Percentiles rank a stretch among this genome's conserved stretches.
These are phyloP conservation scores for Pelobates cultripes DNA, from an alignment of 2,797 vertebrate species.

Conservation along the genomic window DNA sequence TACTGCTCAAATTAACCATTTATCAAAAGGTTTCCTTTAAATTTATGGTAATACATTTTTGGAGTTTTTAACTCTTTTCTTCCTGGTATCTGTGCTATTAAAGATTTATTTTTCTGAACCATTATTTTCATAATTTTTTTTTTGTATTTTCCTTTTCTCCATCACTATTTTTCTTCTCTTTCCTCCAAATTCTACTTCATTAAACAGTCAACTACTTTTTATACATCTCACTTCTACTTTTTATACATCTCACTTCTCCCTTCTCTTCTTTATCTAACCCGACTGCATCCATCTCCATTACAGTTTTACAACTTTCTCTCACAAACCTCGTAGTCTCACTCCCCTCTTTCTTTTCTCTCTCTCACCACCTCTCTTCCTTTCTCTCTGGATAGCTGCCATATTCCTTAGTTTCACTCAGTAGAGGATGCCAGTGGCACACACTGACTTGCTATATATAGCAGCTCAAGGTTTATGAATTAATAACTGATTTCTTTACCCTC, in stretches of 20 bases:
- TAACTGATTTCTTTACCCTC: constrained; percentile 60
- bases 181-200: too few species aligned
- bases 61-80: too few species aligned
- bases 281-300: neutral
- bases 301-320: neutral
- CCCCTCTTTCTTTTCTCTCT: constrained; percentile 21
- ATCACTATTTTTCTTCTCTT: too few species aligned
- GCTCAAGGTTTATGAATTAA: constrained; percentile 59
- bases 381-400: constrained; percentile 60
- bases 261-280: neutral
- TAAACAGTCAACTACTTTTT: too few species aligned
- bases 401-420: constrained; percentile 65
- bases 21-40: too few species aligned
- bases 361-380: constrained; percentile 50
- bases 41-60: too few species aligned
- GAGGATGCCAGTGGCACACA: constrained; percentile 66
- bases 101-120: too few species aligned
- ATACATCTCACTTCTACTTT: neutral
- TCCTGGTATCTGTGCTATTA: too few species aligned
- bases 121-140: too few species aligned
- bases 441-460: constrained; percentile 64
- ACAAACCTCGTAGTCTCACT: neutral
- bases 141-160: too few species aligned
- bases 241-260: too few species aligned
- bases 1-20: too few species aligned